Percentiles rank a stretch among this genome's conserved stretches.
Evolutionary conservation across 2,888 invertebrate genomes (phyloP).

Genomic region (Heliconius ethilla): DNA sequence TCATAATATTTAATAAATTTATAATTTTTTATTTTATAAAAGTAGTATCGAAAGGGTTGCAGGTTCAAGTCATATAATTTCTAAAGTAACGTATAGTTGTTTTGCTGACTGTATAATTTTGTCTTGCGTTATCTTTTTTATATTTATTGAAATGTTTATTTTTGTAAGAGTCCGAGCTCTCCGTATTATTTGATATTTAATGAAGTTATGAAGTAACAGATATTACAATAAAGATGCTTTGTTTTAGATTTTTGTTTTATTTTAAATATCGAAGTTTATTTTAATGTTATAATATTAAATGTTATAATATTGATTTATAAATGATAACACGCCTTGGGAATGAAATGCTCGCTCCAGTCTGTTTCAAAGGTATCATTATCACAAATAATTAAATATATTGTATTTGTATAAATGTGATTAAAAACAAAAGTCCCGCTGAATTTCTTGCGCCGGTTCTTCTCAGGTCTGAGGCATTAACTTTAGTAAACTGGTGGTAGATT

Average conservation of each 20-base stretch:
- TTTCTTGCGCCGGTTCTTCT: no score
- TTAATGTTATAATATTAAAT: no score
- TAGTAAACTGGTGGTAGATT: no score
- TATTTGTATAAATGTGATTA: no score
- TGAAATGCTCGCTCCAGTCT: no score
- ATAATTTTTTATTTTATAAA: neutral
- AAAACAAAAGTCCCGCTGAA: no score
- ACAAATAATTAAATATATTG: no score
- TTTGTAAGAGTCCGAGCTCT: slow-evolving; percentile 69
- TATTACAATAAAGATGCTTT: slow-evolving; percentile 74
- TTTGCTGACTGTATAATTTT: slow-evolving; percentile 38
- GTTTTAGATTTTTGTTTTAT: slow-evolving; percentile 55
- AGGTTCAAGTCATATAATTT: neutral
- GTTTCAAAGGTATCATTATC: no score
- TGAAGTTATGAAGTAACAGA: slow-evolving; percentile 65
- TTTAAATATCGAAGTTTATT: neutral
- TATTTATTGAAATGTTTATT: slow-evolving; percentile 80
- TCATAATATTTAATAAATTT: neutral
- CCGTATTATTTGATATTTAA: slow-evolving; percentile 66
- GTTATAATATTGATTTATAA: no score
- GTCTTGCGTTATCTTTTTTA: slow-evolving; percentile 49
- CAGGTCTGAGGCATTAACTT: no score
- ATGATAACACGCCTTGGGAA: no score
- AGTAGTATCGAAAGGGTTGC: neutral
- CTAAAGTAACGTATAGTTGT: neutral